Evolutionary conservation across 1,140 invertebrate genomes (phyloP).

Genomic region (Orchestia grillus): DNA sequence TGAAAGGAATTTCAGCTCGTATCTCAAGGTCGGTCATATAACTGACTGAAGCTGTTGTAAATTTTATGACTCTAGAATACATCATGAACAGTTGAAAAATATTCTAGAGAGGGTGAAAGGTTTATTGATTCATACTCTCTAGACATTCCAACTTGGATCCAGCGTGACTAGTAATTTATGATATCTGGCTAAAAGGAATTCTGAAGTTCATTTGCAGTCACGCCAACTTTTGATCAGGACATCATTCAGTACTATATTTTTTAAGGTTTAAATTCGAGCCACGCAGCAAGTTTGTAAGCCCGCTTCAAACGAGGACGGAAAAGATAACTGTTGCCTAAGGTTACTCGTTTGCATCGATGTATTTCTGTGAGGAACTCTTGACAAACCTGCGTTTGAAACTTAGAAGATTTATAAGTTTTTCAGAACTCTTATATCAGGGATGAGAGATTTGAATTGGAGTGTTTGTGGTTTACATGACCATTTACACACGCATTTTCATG

Average conservation of each 20-base stretch:
- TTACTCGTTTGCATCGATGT: not conserved
- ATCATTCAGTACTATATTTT: not conserved
- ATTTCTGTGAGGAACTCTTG: not conserved
- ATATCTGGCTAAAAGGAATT: not conserved
- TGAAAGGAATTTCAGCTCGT: too few relatives aligned
- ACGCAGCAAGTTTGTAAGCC: too few relatives aligned
- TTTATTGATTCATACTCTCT: not conserved
- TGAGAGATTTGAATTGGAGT: too few relatives aligned
- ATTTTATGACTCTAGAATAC: not conserved
- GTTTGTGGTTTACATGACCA: too few relatives aligned
- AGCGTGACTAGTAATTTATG: not conserved
- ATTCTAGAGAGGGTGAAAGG: not conserved
- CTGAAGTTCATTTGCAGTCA: not conserved
- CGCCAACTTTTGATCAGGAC: not conserved
- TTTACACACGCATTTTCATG: not conserved
- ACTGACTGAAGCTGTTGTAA: not conserved
- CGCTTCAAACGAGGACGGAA: not conserved
- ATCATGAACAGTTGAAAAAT: not conserved
- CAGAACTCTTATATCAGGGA: not conserved
- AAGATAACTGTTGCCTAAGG: not conserved
- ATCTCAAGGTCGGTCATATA: too few relatives aligned
- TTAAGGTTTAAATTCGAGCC: not conserved
- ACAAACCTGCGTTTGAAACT: not conserved
- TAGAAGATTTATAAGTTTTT: not conserved
- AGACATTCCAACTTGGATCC: too few relatives aligned